Percentiles rank a stretch among this genome's conserved stretches.
phyloP scores from a whole-genome alignment of 35 echinoderm and acorn worm species.

The Diadema setosum region DNA sequence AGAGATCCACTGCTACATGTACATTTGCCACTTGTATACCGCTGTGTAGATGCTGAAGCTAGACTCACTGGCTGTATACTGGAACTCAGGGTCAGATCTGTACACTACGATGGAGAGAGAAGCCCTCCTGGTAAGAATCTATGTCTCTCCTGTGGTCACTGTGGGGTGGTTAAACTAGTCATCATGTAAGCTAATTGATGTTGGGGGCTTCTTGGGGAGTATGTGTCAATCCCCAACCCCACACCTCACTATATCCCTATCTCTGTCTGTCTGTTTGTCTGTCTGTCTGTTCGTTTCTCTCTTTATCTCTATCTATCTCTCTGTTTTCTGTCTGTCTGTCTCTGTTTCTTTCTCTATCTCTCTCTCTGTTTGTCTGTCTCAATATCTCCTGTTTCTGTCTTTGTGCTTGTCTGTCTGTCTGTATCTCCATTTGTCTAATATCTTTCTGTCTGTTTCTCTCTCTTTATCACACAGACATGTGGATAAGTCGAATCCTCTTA shows the following conservation, averaged over 20 bases:
- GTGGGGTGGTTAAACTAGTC: neutral
- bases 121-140: slow-evolving; percentile 49
- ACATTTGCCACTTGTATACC: no score
- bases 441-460: no score
- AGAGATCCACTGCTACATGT: no score
- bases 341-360: no score
- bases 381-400: no score
- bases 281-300: neutral
- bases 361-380: no score
- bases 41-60: slow-evolving; percentile 64
- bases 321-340: no score
- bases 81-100: slow-evolving; percentile 58
- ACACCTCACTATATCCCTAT: neutral
- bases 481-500: no score
- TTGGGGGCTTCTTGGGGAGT: neutral
- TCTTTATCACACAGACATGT: no score
- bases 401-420: no score
- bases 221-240: neutral
- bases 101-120: slow-evolving; percentile 52
- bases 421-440: no score
- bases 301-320: no score
- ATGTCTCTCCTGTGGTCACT: neutral
- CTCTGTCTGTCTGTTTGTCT: neutral
- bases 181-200: neutral
- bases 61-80: slow-evolving; percentile 80